Conservation (phyloP, 2,113 vertebrate species). For the Hyperoodon ampullatus region DNA sequence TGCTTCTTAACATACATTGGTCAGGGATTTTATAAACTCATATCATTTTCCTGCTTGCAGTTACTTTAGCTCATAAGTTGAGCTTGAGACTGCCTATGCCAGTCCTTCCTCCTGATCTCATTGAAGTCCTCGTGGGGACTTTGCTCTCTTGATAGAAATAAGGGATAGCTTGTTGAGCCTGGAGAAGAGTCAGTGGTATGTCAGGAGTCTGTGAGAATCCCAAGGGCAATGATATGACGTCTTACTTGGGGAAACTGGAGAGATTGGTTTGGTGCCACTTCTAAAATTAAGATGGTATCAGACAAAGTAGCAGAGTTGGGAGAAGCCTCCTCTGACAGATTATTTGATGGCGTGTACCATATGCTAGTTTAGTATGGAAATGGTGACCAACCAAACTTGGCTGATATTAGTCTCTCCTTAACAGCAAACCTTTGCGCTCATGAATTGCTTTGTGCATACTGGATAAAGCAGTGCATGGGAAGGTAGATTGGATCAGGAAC, state of each 20-base stretch:
- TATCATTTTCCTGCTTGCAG: not conserved
- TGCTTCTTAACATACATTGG: not conserved
- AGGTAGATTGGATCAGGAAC: not conserved
- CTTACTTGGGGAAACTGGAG: not conserved
- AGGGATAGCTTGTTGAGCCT: not conserved
- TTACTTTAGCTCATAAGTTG: not conserved
- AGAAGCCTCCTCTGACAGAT: not conserved
- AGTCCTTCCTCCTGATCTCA: not conserved
- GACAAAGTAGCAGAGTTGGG: not conserved
- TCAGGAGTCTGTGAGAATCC: slow-evolving; percentile 5
- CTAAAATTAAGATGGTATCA: not conserved
- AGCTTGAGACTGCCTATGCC: not conserved
- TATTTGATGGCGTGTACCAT: not conserved
- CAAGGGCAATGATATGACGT: not conserved
- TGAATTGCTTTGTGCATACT: not conserved
- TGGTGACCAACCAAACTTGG: not conserved
- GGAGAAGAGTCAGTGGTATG: not conserved
- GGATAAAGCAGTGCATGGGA: not conserved
- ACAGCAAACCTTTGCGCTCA: not conserved
- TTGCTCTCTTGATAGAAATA: not conserved
- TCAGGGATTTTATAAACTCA: not conserved
- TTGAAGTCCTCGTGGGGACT: not conserved
- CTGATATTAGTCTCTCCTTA: not conserved
- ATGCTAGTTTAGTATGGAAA: not conserved
- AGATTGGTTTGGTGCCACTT: not conserved